Base-by-base conservation (phyloP, 2,113 vertebrate species). In the Oxyura jamaicensis region DNA sequence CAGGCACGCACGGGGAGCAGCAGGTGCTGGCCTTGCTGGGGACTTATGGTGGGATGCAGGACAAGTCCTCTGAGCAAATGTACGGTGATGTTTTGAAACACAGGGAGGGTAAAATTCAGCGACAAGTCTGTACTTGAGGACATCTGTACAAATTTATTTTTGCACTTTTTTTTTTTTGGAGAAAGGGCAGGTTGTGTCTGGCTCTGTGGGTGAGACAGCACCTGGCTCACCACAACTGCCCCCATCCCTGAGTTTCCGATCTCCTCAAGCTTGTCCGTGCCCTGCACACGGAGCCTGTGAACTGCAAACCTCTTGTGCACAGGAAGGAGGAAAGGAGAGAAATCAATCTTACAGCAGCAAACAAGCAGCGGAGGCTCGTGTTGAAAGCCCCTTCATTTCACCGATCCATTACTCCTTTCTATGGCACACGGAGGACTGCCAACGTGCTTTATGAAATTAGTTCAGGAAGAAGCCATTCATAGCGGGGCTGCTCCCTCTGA, bases 271-370 rank as follows among this genome's bases (percentile, higher is more conserved):
- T 20, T 94, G 55, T 75, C 65, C 56, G 39, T 63, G 74, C 48
- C 19, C 59, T 84, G 39, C 42, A 56, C 11, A 65, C 9, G 52
- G 33, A 31, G 17, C 28, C 20, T 88, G 42, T 52, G 63, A 48
- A 76, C 63, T 28, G 25, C 1, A 1, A 52, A 44, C 3, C 31
- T 73, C 29, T 88, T 80, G 46, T 58, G 76, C n/a, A 44, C 19
- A 56, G 46, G 55, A 80, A 8, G 16, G 23, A 91, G 67, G 72
- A 83, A 62, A 9, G 29, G 39, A 44, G 50, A 79, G 42, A 93
- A 94, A 94, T 77, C 72, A 88, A 55, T 92, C 91, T 91, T 81
- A 63, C 31, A 41, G 41, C 83, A 84, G 86, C 7, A 81, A n/a
- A 66, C 28, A 46, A 82, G 56, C 21, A 22, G 21, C 18, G 33